These are phyloP conservation scores for Cygnus atratus DNA, from an alignment of 2,113 vertebrate species.

Conservation along the genomic window DNA sequence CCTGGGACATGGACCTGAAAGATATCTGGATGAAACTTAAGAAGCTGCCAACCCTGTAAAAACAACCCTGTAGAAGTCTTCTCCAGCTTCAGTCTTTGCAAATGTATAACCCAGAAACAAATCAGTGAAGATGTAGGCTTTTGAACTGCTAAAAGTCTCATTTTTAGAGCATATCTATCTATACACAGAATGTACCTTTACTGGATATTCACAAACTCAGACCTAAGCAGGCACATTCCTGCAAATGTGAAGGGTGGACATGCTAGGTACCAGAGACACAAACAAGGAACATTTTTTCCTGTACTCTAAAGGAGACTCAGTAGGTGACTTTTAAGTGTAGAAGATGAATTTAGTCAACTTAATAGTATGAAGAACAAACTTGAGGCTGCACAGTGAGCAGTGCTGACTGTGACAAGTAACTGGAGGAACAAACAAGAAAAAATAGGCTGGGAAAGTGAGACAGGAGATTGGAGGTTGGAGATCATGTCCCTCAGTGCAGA, in stretches of 20 bases:
- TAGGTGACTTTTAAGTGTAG: no score
- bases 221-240: neutral
- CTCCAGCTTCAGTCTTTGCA: neutral
- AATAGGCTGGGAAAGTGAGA: neutral
- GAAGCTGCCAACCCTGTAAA: neutral
- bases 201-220: neutral
- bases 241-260: neutral
- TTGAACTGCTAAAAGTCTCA: neutral
- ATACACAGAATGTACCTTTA: rapidly evolving
- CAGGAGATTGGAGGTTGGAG: neutral
- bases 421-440: neutral
- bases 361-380: neutral
- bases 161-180: neutral
- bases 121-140: neutral
- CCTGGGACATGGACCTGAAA: neutral
- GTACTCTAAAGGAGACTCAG: neutral
- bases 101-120: neutral
- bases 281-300: neutral
- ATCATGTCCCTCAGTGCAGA: neutral
- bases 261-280: rapidly evolving
- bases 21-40: neutral
- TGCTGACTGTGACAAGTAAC: neutral
- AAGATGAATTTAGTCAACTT: neutral
- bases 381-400: neutral
- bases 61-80: neutral